Base-by-base conservation (phyloP, 2,113 vertebrate genomes). In the Neolamprologus devosi region DNA sequence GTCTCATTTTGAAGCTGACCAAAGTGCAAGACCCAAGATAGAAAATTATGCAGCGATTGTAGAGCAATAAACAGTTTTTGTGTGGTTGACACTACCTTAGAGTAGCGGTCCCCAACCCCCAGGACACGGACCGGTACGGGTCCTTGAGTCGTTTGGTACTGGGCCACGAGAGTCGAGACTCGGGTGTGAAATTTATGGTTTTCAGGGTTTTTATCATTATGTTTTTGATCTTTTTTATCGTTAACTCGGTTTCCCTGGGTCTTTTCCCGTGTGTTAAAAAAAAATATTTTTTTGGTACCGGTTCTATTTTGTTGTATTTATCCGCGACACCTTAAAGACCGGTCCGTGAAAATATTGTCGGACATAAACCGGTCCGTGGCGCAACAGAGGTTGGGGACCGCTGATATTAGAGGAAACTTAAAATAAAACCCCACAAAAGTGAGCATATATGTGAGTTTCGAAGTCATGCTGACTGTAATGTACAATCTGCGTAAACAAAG, bases 91-190 rank as follows among this genome's bases (percentile, higher is more conserved):
- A 2, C 9, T 47, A 26, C 57, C 16, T 60, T 33, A 60, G 5
- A 19, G 8, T 1, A 60, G 57, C 2, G 8, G 16, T 33, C 57
- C 9, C 57, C 28, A 60, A 33, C 16, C 57, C 16, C 9, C 0
- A 1, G 28, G 57, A 0, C 5, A 60, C 0, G 28, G 57, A 33
- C 57, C 1, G 0, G 28, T 33, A 33, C 1, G 0, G 57, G 57
- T 60, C 16, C 57, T 19, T 33, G 57, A 19, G 57, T 60, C 3
- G 1, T 60, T 60, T 60, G 57, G 57, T 60, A 60, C 57, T 1
- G 1, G 16, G 16, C 57, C 57, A 6, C 8, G 3, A 6, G 57
- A 60, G 57, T 60, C 0, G 57, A 60, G 16, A 1, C 28, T 60
- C 5, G 0, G 28, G 8, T 33, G 28, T 26, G 12, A 60, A 60